Evolutionary conservation across 1,140 invertebrate genomes (phyloP).

Genomic region (Euglossa dilemma): DNA sequence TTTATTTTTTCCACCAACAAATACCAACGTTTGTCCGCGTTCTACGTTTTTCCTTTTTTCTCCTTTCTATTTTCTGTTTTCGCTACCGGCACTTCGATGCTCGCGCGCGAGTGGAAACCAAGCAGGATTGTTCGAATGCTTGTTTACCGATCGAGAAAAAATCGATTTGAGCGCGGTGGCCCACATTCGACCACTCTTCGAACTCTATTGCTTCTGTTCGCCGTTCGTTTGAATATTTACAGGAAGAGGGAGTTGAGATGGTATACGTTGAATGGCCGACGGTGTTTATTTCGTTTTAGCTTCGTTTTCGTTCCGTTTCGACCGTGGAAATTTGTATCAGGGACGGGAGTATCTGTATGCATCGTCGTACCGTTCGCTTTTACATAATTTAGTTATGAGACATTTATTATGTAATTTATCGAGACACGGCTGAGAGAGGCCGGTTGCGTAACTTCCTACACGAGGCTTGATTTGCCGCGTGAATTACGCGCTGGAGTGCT

Average conservation of each 20-base stretch:
- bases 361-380: conserved; percentile 13
- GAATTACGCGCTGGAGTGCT: conserved; percentile 18
- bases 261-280: not conserved
- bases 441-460: conserved; percentile 17
- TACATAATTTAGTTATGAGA: conserved; percentile 49
- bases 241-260: no score
- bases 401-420: conserved; percentile 49
- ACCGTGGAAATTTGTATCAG: not conserved
- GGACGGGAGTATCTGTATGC: not conserved
- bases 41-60: not conserved
- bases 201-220: not conserved
- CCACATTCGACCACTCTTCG: not conserved
- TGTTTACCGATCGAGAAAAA: conserved; percentile 25
- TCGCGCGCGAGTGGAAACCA: not conserved
- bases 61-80: not conserved
- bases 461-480: conserved; percentile 32
- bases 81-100: not conserved
- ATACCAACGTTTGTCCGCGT: not conserved
- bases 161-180: conserved; percentile 16
- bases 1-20: conserved; percentile 8
- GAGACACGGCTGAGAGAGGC: conserved; percentile 36
- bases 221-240: not conserved
- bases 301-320: not conserved
- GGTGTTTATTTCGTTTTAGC: not conserved
- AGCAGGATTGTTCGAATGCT: conserved; percentile 8